Conservation (phyloP, 2,888 invertebrate genomes). For the Hermaeophaga mercurialis region DNA sequence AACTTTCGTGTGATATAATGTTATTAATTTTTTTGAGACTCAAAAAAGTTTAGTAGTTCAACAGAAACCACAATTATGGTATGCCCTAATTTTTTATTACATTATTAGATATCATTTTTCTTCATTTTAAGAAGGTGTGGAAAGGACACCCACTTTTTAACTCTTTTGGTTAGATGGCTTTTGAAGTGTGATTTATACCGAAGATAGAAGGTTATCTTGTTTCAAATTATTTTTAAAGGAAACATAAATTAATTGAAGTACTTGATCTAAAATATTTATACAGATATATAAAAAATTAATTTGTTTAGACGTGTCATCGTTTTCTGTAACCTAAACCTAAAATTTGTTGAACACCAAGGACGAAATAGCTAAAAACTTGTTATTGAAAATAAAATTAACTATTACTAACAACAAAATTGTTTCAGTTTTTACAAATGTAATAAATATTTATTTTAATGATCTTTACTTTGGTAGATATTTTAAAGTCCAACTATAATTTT, state of each 20-base stretch:
- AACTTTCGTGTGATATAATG: conserved; percentile 6
- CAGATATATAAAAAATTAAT: too few species aligned
- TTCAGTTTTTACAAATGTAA: too few species aligned
- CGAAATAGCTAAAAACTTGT: too few species aligned
- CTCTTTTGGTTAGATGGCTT: conserved; percentile 2
- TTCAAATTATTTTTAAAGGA: not conserved
- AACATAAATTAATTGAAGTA: not conserved
- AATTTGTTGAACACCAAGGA: too few species aligned
- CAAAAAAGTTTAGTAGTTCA: not conserved
- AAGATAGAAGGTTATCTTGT: conserved; percentile 4
- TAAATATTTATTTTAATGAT: too few species aligned
- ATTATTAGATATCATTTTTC: not conserved
- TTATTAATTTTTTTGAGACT: not conserved
- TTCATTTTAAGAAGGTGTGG: conserved; percentile 4
- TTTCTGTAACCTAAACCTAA: too few species aligned
- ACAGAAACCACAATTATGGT: conserved; percentile 1
- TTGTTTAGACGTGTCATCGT: too few species aligned
- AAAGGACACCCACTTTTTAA: conserved; percentile 13
- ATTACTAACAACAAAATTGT: too few species aligned
- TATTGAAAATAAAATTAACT: too few species aligned
- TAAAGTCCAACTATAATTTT: too few species aligned
- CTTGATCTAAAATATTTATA: not conserved
- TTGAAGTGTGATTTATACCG: not conserved
- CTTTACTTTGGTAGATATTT: too few species aligned
- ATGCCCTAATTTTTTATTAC: not conserved